phyloP scores from a whole-genome alignment of 2,113 vertebrate genomes.

The Melanerpes formicivorus region DNA sequence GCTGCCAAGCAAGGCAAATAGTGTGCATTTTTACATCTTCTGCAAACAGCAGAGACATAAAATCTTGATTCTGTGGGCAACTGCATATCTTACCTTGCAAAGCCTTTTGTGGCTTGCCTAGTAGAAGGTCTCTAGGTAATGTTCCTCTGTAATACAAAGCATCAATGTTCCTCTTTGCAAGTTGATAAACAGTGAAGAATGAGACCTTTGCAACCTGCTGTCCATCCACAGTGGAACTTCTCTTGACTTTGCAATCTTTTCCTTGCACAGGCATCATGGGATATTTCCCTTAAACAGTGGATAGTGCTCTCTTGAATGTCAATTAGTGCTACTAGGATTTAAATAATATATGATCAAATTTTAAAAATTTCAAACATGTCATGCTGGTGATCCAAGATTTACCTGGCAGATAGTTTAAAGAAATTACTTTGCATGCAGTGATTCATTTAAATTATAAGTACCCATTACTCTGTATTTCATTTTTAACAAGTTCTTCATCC shows the following conservation, averaged over 20 bases:
- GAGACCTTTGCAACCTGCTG: background rate
- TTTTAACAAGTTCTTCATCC: constrained; percentile 62
- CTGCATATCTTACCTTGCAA: background rate
- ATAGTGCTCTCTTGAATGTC: background rate
- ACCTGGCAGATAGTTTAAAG: constrained; percentile 46
- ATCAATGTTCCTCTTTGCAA: background rate
- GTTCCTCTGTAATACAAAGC: background rate
- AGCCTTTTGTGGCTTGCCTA: background rate
- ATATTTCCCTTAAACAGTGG: constrained; percentile 17
- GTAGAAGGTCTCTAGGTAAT: background rate
- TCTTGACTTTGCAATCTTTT: background rate
- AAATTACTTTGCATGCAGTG: constrained; percentile 43
- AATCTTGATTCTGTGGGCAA: background rate
- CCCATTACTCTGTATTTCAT: constrained; percentile 51
- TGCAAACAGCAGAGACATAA: background rate
- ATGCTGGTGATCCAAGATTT: constrained; percentile 46
- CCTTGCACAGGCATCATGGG: background rate
- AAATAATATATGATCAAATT: constrained; percentile 49
- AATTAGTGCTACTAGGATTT: constrained; percentile 27
- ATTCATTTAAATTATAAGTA: constrained; percentile 65
- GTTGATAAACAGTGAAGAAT: background rate
- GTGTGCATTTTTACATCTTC: background rate
- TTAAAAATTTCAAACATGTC: constrained; percentile 51
- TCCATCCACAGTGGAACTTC: background rate
- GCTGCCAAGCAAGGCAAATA: background rate